Conservation (phyloP, 2,113 vertebrate species). For the Sinocyclocheilus rhinocerous region DNA sequence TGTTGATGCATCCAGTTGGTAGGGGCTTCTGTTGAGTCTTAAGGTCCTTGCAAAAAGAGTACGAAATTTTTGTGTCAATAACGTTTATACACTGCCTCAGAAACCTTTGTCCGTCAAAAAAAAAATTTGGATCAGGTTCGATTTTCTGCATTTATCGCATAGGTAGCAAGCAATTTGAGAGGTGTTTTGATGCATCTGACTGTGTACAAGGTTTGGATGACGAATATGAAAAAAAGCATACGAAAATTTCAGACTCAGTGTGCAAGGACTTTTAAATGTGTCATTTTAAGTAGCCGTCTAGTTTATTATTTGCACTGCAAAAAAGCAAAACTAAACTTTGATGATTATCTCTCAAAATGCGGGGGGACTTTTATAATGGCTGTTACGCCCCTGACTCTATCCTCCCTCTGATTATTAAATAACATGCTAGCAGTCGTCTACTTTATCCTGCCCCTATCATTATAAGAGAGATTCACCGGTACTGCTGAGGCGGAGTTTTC, state of each 20-base stretch:
- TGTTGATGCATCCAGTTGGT: background rate
- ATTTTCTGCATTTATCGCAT: too few species aligned
- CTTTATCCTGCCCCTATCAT: slow-evolving; percentile 48
- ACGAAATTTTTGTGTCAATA: too few species aligned
- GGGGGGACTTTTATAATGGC: slow-evolving; percentile 2
- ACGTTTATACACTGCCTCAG: too few species aligned
- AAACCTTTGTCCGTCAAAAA: too few species aligned
- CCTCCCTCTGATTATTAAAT: slow-evolving; percentile 54
- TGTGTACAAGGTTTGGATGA: too few species aligned
- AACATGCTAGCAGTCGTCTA: slow-evolving; percentile 46
- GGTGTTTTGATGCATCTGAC: too few species aligned
- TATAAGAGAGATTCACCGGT: slow-evolving; percentile 51
- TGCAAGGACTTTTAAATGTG: background rate
- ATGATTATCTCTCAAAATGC: background rate
- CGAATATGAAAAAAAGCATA: too few species aligned
- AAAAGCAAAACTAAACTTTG: background rate
- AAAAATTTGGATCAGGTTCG: too few species aligned
- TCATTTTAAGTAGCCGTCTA: background rate
- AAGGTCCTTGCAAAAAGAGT: too few species aligned
- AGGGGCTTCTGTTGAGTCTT: background rate
- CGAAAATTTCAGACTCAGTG: too few species aligned
- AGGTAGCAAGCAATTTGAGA: too few species aligned
- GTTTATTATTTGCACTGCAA: slow-evolving; percentile 6
- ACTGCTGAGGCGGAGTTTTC: slow-evolving; percentile 58
- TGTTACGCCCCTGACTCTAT: slow-evolving; percentile 27